Percentiles rank a stretch among this genome's conserved stretches.
Conservation (phyloP, 2,797 vertebrate genomes). For the Periophthalmus magnuspinnatus region DNA sequence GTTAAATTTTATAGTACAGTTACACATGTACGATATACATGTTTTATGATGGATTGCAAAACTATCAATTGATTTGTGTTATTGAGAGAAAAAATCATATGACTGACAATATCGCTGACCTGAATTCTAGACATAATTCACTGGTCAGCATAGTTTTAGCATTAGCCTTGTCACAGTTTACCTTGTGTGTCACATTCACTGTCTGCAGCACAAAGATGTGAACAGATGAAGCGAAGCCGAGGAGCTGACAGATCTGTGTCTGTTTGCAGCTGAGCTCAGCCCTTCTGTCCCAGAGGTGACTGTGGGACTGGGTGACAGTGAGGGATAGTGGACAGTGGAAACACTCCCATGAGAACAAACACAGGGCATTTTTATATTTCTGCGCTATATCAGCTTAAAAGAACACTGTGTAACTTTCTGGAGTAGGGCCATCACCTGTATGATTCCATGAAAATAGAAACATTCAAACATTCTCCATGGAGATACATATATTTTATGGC, state of each 20-base stretch:
- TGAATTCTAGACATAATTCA: background rate
- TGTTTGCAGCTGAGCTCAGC: slow-evolving; percentile 28
- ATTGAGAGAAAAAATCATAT: background rate
- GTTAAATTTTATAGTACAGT: background rate
- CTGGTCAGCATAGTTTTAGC: slow-evolving; percentile 21
- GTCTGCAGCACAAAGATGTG: slow-evolving; percentile 24
- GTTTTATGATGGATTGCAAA: background rate
- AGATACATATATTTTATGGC: too few species aligned
- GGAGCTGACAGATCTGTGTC: slow-evolving; percentile 29
- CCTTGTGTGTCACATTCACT: slow-evolving; percentile 29
- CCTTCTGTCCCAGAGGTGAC: slow-evolving; percentile 28
- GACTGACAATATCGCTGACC: background rate
- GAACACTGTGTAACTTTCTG: too few species aligned
- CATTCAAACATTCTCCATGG: too few species aligned
- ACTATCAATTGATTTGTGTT: background rate
- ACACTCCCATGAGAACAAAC: slow-evolving; percentile 26
- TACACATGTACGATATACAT: background rate
- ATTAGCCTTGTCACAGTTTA: slow-evolving; percentile 35
- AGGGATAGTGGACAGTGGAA: slow-evolving; percentile 23
- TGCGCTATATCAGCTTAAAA: background rate
- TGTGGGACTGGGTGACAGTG: slow-evolving; percentile 28
- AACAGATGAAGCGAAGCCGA: slow-evolving; percentile 29
- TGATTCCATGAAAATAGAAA: too few species aligned
- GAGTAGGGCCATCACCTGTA: too few species aligned
- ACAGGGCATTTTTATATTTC: slow-evolving; percentile 13